Evolutionary conservation across 1,140 invertebrate genomes (phyloP), one percentile per base, ranked within the genome.

Genomic region (Drosophila takahashii): DNA sequence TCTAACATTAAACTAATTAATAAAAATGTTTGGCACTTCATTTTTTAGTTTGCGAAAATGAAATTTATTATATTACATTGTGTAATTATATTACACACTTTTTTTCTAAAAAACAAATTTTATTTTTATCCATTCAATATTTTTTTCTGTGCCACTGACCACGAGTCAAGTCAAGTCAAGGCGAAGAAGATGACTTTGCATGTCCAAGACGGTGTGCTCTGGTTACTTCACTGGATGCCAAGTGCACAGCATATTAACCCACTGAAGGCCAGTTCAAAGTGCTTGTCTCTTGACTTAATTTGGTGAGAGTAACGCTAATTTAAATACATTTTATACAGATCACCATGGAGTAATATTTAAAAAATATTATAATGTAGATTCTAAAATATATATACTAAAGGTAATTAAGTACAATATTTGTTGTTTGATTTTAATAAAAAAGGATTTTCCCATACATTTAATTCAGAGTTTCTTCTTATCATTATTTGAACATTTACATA

Each of bases 181-280:
- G 47, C 34, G 51, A 36, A 15, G 53, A 65, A 69, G 58, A 76
- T 59, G 59, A 70, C 77, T 77, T 81, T 77, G 73, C 74, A 86
- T 81, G 81, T 83, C 80, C 64, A 62, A 45, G 81, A 34, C 59
- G 59, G 36, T 77, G 36, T 77, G 81, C 77, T 65, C 66, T 71
- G 79, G 67, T 85, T 86, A 80, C 37, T 62, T 57, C 44, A 74
- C 50, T 60, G 48, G 45, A 50, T 65, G 81, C 81, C 81, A 85
- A 85, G 81, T 86, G 81, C 58, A 86, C 37, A 32, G 37, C 64
- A 39, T 15, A 62, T 84, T 84, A 84, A 84, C 81, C 81, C 81
- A 77, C 56, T 73, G 32, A 62, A 65, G 50, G 16, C 45, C 56
- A 66, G 13, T 11, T 9, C 10, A 22, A 50, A 27, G 56, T 66